A percentile compares a stretch with the other conserved stretches of the same genome.
phyloP scores from a whole-genome alignment of 1,140 invertebrate genomes.

The Drosophila asahinai region DNA sequence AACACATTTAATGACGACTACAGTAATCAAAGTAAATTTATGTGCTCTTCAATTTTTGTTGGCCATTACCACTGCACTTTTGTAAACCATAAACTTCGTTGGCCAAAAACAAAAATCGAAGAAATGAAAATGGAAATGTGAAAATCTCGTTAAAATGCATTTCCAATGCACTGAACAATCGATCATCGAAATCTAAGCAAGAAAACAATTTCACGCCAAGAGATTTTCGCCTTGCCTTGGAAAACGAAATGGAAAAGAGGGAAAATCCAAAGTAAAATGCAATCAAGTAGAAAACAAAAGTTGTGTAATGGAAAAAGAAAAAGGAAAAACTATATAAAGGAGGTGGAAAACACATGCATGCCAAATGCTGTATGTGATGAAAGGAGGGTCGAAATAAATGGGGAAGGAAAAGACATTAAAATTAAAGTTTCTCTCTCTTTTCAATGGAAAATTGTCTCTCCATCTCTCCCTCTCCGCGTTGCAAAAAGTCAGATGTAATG shows the following conservation, averaged over 20 bases:
- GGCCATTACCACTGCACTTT: neutral
- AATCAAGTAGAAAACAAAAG: constrained; percentile 48
- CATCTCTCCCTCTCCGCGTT: neutral
- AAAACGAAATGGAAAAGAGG: constrained; percentile 23
- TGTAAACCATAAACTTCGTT: neutral
- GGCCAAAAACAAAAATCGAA: constrained; percentile 3
- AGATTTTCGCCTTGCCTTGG: constrained; percentile 33
- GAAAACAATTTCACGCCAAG: constrained; percentile 59
- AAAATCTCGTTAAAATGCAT: constrained; percentile 44
- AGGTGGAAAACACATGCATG: constrained; percentile 27
- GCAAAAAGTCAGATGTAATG: constrained; percentile 40
- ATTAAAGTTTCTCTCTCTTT: constrained; percentile 41
- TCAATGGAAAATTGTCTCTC: constrained; percentile 26
- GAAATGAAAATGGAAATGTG: constrained; percentile 1
- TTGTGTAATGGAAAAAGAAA: constrained; percentile 37
- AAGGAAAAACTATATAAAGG: constrained; percentile 8
- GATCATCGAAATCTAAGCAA: constrained; percentile 42
- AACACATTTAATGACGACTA: neutral
- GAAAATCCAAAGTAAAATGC: constrained; percentile 43
- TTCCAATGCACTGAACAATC: constrained; percentile 45
- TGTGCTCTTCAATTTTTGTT: constrained; percentile 1
- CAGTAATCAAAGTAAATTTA: neutral
- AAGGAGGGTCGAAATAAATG: constrained; percentile 10
- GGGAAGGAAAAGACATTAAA: constrained; percentile 31
- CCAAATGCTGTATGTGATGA: constrained; percentile 19